phyloP scores from a whole-genome alignment of 2,113 vertebrate genomes.

The Castor canadensis region DNA sequence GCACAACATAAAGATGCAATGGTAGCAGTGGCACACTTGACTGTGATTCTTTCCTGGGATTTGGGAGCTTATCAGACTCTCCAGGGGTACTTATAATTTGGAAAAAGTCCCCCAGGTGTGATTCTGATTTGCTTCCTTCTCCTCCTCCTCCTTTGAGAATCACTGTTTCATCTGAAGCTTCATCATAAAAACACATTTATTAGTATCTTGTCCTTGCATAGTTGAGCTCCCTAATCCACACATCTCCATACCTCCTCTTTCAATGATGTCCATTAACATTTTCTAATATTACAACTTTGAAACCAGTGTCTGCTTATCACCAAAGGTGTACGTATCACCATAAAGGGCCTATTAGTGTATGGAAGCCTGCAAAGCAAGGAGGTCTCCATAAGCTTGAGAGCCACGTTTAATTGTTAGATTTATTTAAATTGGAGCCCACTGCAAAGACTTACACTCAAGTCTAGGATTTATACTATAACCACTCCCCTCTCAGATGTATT shows the following conservation, averaged over 20 bases:
- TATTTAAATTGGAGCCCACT: conserved; percentile 2
- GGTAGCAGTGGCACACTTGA: neutral
- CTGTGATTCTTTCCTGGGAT: conserved; percentile 66
- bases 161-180: conserved; percentile 34
- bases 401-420: neutral
- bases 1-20: neutral
- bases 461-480: neutral
- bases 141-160: conserved; percentile 62
- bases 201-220: neutral
- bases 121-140: conserved; percentile 79
- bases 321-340: neutral
- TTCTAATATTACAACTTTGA: neutral
- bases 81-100: conserved; percentile 77
- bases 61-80: conserved; percentile 81
- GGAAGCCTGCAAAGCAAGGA: neutral
- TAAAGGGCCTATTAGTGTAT: neutral
- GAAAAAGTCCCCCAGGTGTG: conserved; percentile 78
- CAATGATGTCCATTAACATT: neutral
- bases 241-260: neutral
- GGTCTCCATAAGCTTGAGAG: neutral
- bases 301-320: neutral
- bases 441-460: neutral
- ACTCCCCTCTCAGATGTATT: neutral
- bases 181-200: conserved; percentile 11
- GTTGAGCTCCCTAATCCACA: neutral